Evolutionary conservation across 2,888 invertebrate species (phyloP), one percentile per base, ranked within the genome.

Genomic region (Phyto melanocephala): DNA sequence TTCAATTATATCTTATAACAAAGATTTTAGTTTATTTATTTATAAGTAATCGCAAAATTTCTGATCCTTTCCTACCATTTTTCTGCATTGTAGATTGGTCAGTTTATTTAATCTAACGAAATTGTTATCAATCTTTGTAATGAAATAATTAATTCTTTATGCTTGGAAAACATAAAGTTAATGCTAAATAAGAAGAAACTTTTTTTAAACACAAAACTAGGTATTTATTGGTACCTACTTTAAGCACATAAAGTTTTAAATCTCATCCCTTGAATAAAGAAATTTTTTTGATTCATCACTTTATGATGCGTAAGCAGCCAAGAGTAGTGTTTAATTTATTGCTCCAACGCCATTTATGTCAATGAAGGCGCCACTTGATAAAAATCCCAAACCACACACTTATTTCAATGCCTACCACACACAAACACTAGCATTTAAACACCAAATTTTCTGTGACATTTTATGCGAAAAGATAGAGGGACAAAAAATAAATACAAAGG

Each of bases 301-400:
- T 71, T 63, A 56, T 71, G 45, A 56, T 54, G 78, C 63, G 47
- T 78, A 67, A 56, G 54, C 68, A 78, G 28, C 35, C 45, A 45
- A 71, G 62, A 37, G 37, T 52, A 78, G 56, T 63, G 78, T 71
- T 78, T 78, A 78, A 78, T 78, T 78, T 78, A 78, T 78, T 71
- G 63, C 63, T 70, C 54, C 58, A 77, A 71, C 56, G 63, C 62
- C 70, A 78, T 78, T 78, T 71, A 70, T 78, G 78, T 71, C 77
- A 83, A 60, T 74, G 63, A 28, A 78, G 74, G 72, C 80, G 83
- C 77, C 80, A 79, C 17, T 75, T 76, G 45, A 67, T 60, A 74
- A 67, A 54, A 62, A 40, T 37, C 50, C 58, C 33, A 17, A 28
- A 68, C 60, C 20, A 67, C 24, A 40, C 45, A 42, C 58, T 37